Percentiles rank a stretch among this genome's conserved stretches.
Evolutionary conservation across 92 coral and sea anemone species (phyloP).

Genomic region (Umimayanthus chanpuru): DNA sequence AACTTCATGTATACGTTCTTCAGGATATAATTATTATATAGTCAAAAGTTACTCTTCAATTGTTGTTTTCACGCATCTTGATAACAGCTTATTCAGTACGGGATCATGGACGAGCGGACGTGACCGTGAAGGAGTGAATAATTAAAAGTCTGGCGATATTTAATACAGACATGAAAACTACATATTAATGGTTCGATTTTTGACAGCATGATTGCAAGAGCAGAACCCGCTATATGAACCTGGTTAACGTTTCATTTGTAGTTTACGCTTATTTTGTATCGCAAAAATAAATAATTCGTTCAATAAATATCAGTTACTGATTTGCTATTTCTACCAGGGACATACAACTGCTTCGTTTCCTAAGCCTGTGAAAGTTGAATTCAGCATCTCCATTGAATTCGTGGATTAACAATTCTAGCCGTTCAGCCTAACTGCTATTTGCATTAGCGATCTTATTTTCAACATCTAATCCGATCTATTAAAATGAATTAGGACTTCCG

Average conservation of each 20-base stretch:
- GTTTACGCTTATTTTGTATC: too few species aligned
- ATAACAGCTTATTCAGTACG: not conserved
- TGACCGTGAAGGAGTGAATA: too few species aligned
- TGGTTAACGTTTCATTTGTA: too few species aligned
- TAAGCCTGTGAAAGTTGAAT: not conserved
- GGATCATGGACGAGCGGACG: not conserved
- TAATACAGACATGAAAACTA: too few species aligned
- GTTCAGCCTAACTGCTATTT: not conserved
- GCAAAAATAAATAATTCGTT: too few species aligned
- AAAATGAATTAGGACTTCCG: not conserved
- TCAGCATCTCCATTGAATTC: not conserved
- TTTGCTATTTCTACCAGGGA: not conserved
- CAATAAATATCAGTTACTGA: not conserved
- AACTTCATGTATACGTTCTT: not conserved
- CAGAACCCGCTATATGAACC: too few species aligned
- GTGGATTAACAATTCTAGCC: not conserved
- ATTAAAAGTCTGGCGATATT: too few species aligned
- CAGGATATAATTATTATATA: too few species aligned
- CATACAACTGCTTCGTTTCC: too few species aligned
- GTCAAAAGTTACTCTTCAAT: not conserved
- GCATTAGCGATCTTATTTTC: not conserved
- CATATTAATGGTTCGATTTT: too few species aligned
- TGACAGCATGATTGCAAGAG: too few species aligned
- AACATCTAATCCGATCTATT: not conserved
- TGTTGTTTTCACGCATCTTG: too few species aligned